Evolutionary conservation across 2,797 vertebrate genomes (phyloP), one percentile per base, ranked within the genome.

Genomic region (Clarias laeviceps): DNA sequence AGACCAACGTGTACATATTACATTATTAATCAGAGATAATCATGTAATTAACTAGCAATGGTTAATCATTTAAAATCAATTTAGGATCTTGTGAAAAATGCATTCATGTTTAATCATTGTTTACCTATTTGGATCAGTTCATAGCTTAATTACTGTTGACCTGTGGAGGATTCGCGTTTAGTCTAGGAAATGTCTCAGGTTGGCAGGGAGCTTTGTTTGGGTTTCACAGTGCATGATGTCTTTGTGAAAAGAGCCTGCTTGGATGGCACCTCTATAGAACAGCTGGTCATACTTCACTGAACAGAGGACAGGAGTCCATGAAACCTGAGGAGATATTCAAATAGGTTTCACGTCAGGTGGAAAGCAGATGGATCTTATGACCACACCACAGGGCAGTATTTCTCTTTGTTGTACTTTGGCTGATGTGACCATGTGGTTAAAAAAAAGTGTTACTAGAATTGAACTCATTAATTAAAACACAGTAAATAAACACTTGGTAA

Each of bases 241-340:
- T 78, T 37, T 22, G 34, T 37, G 32, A 24, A 78, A 4, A 24
- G 15, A 34, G 76, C 5, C 2, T 59, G 56, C 37, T 59, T 78
- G 32, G 56, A 78, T 61, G 54, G 76, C 56, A 78, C 32, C 76
- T 57, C 20, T 78, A 61, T 61, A 24, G 29, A 61, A 8, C 56
- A 78, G 74, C 74, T 29, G 56, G 56, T 61, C 62, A 68, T 65
- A 64, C 59, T 80, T 64, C 59, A 65, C 61, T 45, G 34, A 45
- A 8, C 22, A 29, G 34, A 29, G 45, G 22, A 66, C 62, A 66
- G 80, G 80, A 66, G 80, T 56, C 40, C 14, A 34, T 81, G 79
- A 66, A 65, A 81, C 79, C n/a, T 20, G 61, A 65, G 61, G 24
- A 81, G 37, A 81, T 61, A 17, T 78, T 78, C 76, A 37, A 59